Evolutionary conservation across 2,888 invertebrate species (phyloP).

Genomic region (Brenthis ino): DNA sequence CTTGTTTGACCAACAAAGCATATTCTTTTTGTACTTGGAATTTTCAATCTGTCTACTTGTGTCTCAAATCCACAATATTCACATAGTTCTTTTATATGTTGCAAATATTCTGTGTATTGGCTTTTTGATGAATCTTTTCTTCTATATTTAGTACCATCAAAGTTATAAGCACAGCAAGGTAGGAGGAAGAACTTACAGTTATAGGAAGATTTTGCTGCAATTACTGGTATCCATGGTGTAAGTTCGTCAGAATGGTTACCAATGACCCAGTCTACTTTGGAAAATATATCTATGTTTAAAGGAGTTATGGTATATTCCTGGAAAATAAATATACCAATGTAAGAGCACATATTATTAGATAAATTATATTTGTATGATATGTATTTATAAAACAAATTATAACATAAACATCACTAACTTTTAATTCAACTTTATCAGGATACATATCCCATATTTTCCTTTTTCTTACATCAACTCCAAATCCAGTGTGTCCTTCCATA

Average conservation of each 20-base stretch:
- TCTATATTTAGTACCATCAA: constrained; percentile 92
- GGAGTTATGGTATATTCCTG: constrained; percentile 87
- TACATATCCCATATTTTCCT: constrained; percentile 95
- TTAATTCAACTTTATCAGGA: constrained; percentile 83
- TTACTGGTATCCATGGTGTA: constrained; percentile 98
- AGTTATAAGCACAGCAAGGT: constrained; percentile 97
- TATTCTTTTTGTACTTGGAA: constrained; percentile 97
- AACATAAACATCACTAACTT: constrained; percentile 71
- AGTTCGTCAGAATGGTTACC: constrained; percentile 99
- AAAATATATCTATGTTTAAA: constrained; percentile 84
- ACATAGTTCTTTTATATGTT: constrained; percentile 84
- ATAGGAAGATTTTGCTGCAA: constrained; percentile 90
- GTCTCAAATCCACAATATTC: constrained; percentile 88
- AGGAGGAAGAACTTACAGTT: constrained; percentile 92
- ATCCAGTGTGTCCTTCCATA: constrained; percentile 91
- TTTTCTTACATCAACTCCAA: constrained; percentile 92
- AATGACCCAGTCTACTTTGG: constrained; percentile 94
- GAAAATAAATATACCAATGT: constrained; percentile 43
- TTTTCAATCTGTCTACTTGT: constrained; percentile 91
- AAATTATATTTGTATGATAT: background rate
- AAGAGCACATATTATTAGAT: background rate
- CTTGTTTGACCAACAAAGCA: constrained; percentile 86
- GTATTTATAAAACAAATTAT: background rate
- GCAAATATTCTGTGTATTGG: constrained; percentile 89
- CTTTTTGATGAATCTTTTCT: constrained; percentile 86